These are phyloP conservation scores for Onychostruthus taczanowskii DNA, from an alignment of 2,113 vertebrate species.

Conservation along the genomic window DNA sequence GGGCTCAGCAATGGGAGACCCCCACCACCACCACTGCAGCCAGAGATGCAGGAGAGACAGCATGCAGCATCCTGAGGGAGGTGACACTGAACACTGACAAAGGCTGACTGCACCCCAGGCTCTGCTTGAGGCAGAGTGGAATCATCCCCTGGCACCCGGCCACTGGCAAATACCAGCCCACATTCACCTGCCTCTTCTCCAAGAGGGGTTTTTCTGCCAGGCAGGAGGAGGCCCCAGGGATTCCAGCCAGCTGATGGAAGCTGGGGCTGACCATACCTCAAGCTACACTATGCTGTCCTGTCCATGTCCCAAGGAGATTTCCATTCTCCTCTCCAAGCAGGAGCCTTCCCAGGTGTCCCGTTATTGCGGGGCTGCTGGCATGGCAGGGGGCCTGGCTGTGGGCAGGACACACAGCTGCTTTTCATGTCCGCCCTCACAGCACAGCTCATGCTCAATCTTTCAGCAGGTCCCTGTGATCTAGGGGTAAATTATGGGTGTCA, in stretches of 20 bases:
- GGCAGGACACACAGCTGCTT: not conserved
- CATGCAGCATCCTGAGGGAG: not conserved
- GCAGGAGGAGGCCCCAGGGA: not conserved
- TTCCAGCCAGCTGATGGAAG: fast-evolving
- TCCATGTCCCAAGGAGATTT: not conserved
- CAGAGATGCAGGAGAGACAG: not conserved
- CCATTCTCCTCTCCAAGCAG: not conserved
- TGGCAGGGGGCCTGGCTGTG: not conserved
- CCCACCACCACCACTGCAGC: not conserved
- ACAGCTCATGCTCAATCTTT: not conserved
- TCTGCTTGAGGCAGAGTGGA: not conserved
- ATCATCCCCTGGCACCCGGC: not conserved
- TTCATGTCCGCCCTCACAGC: not conserved
- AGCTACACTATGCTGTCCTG: not conserved
- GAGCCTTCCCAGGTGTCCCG: not conserved
- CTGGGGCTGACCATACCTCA: not conserved
- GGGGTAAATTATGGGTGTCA: not conserved
- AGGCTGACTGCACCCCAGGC: not conserved
- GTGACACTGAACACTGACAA: not conserved
- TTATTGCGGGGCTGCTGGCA: not conserved
- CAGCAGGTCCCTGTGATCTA: slow-evolving; percentile 1
- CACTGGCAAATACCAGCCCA: not conserved
- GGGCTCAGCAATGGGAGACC: not conserved
- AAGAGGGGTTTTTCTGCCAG: not conserved
- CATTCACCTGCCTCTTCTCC: not conserved